These are phyloP conservation scores for Nycteola revayana DNA, from an alignment of 2,888 invertebrate genomes.

Conservation along the genomic window DNA sequence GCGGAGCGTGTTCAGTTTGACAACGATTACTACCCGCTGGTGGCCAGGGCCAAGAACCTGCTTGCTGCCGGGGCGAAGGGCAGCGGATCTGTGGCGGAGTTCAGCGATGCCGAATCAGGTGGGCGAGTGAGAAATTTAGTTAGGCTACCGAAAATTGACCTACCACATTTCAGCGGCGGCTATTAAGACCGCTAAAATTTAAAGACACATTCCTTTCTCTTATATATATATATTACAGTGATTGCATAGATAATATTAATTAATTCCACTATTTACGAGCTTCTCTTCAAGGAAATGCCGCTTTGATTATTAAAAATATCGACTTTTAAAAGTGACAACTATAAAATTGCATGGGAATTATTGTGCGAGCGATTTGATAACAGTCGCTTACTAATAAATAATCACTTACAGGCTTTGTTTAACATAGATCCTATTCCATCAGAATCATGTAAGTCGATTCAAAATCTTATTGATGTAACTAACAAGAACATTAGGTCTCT, in stretches of 20 bases:
- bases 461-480: conserved; percentile 3
- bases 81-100: no score
- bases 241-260: conserved; percentile 3
- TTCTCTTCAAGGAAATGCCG: neutral
- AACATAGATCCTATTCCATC: neutral
- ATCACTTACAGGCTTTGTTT: conserved; percentile 4
- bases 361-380: conserved; percentile 9
- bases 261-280: conserved; percentile 9
- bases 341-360: conserved; percentile 5
- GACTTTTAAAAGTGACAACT: conserved; percentile 2
- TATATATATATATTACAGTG: conserved; percentile 2
- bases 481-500: conserved; percentile 10
- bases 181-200: no score
- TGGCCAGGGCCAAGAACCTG: no score
- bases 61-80: no score
- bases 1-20: no score
- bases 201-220: conserved; percentile 6
- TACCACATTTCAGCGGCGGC: no score
- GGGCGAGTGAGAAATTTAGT: no score
- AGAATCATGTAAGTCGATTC: neutral
- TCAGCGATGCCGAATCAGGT: no score
- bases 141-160: no score
- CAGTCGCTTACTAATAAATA: conserved; percentile 3
- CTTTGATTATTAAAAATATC: conserved; percentile 2
- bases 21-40: no score